phyloP scores from a whole-genome alignment of 2,113 vertebrate genomes.

The Candoia aspera region DNA sequence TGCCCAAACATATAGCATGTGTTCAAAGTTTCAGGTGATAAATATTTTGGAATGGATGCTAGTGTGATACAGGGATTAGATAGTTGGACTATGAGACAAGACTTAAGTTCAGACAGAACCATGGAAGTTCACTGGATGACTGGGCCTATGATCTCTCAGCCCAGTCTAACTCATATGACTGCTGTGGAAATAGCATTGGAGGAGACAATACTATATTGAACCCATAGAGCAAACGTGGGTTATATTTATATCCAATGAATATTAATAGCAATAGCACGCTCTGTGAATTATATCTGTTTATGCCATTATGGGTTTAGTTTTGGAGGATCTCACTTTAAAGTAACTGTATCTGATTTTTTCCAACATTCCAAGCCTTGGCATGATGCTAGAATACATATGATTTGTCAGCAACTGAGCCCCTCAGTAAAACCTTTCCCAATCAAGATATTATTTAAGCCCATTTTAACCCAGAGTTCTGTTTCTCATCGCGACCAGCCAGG shows the following conservation, averaged over 20 bases:
- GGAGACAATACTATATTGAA: not conserved
- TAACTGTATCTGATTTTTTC: too few species aligned
- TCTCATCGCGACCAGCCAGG: too few species aligned
- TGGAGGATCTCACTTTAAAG: too few species aligned
- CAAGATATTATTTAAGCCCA: too few species aligned
- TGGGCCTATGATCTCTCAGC: not conserved
- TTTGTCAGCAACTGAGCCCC: too few species aligned
- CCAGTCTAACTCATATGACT: not conserved
- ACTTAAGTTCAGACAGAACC: not conserved
- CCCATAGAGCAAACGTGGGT: not conserved
- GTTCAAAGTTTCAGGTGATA: not conserved
- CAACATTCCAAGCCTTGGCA: too few species aligned
- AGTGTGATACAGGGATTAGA: not conserved
- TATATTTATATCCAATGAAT: not conserved
- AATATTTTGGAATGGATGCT: not conserved
- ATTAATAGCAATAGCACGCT: too few species aligned
- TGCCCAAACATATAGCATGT: not conserved
- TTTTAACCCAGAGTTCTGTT: too few species aligned
- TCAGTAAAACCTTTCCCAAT: too few species aligned
- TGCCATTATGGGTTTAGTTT: too few species aligned
- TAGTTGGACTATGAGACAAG: not conserved
- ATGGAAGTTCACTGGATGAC: not conserved
- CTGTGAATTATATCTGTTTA: too few species aligned
- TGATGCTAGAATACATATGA: too few species aligned
- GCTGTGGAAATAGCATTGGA: not conserved